These are phyloP conservation scores for Zenarchopterus dispar DNA, from an alignment of 2,797 vertebrate genomes.

Conservation along the genomic window DNA sequence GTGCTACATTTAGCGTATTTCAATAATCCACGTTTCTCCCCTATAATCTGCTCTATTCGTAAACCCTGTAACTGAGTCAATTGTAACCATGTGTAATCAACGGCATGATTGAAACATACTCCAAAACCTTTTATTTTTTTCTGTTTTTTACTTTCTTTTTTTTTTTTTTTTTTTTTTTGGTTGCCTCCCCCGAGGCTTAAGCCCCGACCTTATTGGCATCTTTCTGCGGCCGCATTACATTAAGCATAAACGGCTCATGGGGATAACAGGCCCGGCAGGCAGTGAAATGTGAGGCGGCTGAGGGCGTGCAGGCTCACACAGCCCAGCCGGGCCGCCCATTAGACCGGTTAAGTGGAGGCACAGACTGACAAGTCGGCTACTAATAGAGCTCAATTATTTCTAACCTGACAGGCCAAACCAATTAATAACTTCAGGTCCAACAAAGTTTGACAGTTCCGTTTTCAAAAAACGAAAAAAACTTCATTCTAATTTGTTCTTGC, in stretches of 20 bases:
- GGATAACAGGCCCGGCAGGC: slow-evolving; percentile 71
- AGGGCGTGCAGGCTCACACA: slow-evolving; percentile 56
- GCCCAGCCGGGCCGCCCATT: slow-evolving; percentile 71
- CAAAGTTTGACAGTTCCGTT: slow-evolving; percentile 72
- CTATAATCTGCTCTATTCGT: slow-evolving; percentile 14
- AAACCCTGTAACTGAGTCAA: not conserved
- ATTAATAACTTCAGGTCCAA: slow-evolving; percentile 70
- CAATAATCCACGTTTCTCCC: not conserved
- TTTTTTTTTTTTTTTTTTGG: slow-evolving; percentile 4
- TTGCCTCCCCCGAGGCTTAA: slow-evolving; percentile 28
- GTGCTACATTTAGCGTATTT: not conserved
- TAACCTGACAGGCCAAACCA: slow-evolving; percentile 78
- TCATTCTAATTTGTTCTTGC: not conserved
- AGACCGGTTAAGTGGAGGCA: slow-evolving; percentile 79
- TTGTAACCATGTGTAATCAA: too few species aligned
- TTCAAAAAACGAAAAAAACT: slow-evolving; percentile 27
- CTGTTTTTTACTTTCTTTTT: not conserved
- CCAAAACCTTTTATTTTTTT: not conserved
- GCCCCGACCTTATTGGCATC: slow-evolving; percentile 49
- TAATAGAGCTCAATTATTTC: slow-evolving; percentile 82
- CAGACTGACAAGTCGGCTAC: slow-evolving; percentile 79
- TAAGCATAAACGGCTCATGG: slow-evolving; percentile 72
- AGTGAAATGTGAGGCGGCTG: slow-evolving; percentile 57
- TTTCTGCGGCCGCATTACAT: slow-evolving; percentile 72
- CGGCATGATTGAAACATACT: not conserved